Conservation (phyloP, 2,113 vertebrate species). For the Erpornis zantholeuca region DNA sequence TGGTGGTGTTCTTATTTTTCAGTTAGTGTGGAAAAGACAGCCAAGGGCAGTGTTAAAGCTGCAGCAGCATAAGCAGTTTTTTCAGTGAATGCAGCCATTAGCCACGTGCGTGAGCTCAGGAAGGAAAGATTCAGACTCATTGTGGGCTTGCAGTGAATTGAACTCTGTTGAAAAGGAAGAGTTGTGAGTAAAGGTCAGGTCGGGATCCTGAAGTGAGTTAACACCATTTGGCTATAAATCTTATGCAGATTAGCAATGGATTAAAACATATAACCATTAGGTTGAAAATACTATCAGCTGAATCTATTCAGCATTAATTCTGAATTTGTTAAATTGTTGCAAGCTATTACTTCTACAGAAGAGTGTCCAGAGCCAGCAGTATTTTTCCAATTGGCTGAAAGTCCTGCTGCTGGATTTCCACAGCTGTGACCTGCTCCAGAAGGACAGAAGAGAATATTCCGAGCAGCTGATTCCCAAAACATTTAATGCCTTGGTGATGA, state of each 20-base stretch:
- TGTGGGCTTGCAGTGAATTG: neutral
- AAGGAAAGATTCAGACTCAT: neutral
- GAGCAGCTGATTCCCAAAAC: neutral
- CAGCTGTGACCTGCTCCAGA: neutral
- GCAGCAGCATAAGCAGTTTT: neutral
- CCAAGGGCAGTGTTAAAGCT: neutral
- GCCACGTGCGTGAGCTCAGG: neutral
- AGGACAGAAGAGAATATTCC: neutral
- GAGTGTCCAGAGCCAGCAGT: neutral
- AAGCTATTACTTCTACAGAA: neutral
- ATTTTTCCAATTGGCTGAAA: neutral
- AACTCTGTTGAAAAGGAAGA: neutral
- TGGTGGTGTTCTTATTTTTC: neutral
- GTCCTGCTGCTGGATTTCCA: neutral
- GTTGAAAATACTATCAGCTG: neutral
- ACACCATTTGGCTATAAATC: neutral
- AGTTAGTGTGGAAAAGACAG: neutral
- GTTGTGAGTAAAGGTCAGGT: neutral
- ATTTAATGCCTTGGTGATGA: neutral
- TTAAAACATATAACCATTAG: neutral
- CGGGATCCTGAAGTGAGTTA: neutral
- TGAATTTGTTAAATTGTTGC: neutral
- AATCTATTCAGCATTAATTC: neutral
- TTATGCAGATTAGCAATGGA: neutral
- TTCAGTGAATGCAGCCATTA: neutral